Conservation (phyloP, 2,888 invertebrate genomes). For the Lasioglossum leucozonium region DNA sequence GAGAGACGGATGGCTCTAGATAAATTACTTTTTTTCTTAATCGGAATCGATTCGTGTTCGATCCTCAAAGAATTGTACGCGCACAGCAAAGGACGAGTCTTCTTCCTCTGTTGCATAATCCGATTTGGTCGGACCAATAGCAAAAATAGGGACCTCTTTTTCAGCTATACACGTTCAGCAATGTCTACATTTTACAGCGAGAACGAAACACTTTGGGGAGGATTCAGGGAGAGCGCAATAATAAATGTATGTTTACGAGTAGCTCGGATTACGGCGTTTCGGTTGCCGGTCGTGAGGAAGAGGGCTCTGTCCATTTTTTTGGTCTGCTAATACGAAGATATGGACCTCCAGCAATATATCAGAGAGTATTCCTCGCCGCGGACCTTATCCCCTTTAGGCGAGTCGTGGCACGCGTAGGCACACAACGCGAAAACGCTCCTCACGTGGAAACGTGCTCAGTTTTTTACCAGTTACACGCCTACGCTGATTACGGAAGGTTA, state of each 20-base stretch:
- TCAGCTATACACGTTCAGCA: background rate
- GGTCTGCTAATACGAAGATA: constrained; percentile 63
- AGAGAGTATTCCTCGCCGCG: constrained; percentile 58
- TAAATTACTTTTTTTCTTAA: background rate
- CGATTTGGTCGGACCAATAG: background rate
- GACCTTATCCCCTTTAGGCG: constrained; percentile 74
- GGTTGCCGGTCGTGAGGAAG: constrained; percentile 21
- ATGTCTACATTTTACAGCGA: background rate
- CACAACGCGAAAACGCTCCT: constrained; percentile 63
- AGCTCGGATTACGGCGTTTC: constrained; percentile 15
- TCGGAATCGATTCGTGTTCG: background rate
- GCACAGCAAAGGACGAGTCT: background rate
- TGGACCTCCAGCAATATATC: constrained; percentile 57
- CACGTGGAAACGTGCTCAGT: constrained; percentile 60
- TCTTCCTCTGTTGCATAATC: background rate
- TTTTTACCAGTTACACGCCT: constrained; percentile 54
- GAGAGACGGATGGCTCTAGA: constrained; percentile 2
- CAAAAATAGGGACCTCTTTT: background rate
- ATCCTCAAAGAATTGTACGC: background rate
- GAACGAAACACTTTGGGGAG: background rate
- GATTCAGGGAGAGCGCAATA: background rate
- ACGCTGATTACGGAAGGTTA: background rate
- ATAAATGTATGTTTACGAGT: constrained; percentile 21
- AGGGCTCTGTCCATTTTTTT: constrained; percentile 39
- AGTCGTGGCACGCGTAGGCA: constrained; percentile 73